Conservation (phyloP, 92 coral and sea anemone genomes). For the Phenganax marumi region DNA sequence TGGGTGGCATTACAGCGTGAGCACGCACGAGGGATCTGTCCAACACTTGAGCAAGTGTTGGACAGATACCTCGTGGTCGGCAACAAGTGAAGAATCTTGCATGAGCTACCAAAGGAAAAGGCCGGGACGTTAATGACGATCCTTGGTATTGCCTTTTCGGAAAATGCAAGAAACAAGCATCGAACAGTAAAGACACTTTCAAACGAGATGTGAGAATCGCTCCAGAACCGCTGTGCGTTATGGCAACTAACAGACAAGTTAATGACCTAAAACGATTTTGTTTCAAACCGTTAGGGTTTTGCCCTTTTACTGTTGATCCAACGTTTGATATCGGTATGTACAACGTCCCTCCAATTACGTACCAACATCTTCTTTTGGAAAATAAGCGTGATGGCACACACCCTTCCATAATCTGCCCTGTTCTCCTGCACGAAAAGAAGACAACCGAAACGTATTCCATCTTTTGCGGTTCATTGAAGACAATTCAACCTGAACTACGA, state of each 20-base stretch:
- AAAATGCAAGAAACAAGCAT: slow-evolving; percentile 37
- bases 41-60: slow-evolving; percentile 50
- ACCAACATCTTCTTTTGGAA: slow-evolving; percentile 23
- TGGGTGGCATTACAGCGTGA: slow-evolving; percentile 46
- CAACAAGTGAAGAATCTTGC: slow-evolving; percentile 53
- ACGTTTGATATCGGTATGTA: slow-evolving; percentile 1
- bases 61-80: slow-evolving; percentile 60
- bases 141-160: slow-evolving; percentile 38
- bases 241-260: slow-evolving; percentile 13
- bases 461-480: neutral
- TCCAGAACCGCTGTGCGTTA: slow-evolving; percentile 19
- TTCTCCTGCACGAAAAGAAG: slow-evolving; percentile 22
- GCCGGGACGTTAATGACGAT: slow-evolving; percentile 23
- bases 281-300: slow-evolving; percentile 12
- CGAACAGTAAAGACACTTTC: slow-evolving; percentile 14
- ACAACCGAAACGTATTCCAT: slow-evolving; percentile 6
- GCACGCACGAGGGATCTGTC: no score
- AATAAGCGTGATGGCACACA: neutral
- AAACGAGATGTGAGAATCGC: slow-evolving; percentile 31
- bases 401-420: neutral
- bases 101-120: neutral
- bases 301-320: slow-evolving; percentile 35
- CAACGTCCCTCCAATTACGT: slow-evolving; percentile 19
- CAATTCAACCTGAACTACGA: neutral
- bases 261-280: slow-evolving; percentile 30